Conservation (phyloP, 2,113 vertebrate species). For the Anguilla rostrata region DNA sequence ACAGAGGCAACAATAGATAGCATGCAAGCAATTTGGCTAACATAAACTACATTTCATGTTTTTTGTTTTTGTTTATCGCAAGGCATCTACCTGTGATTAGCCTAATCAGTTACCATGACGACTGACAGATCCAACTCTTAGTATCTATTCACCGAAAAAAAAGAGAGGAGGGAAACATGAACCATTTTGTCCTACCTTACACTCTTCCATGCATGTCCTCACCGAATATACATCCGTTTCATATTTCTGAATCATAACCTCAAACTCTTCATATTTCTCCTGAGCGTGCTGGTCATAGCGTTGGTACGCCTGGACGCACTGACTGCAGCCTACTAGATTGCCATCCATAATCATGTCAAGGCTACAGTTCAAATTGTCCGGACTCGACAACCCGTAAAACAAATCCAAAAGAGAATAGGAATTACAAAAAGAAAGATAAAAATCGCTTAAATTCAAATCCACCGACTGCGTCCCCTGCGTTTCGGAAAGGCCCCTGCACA, state of each 20-base stretch:
- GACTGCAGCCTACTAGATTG: constrained; percentile 76
- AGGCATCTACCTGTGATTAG: constrained; percentile 40
- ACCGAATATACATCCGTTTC: constrained; percentile 95
- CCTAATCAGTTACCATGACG: constrained; percentile 58
- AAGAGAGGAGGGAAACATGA: constrained; percentile 3
- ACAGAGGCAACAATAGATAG: neutral
- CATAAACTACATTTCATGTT: neutral
- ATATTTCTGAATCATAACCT: constrained; percentile 92
- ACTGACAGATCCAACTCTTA: constrained; percentile 51
- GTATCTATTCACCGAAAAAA: neutral
- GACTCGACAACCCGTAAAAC: constrained; percentile 88
- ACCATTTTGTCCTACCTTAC: constrained; percentile 84
- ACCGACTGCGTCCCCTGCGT: constrained; percentile 59
- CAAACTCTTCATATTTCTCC: constrained; percentile 95
- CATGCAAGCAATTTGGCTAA: neutral
- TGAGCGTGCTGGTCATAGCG: constrained; percentile 88
- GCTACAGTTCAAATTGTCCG: constrained; percentile 87
- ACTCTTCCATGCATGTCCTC: constrained; percentile 94
- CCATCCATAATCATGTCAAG: constrained; percentile 81
- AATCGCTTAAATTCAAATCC: constrained; percentile 88
- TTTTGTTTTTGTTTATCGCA: neutral
- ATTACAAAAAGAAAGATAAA: constrained; percentile 99
- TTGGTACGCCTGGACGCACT: constrained; percentile 90
- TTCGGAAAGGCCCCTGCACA: constrained; percentile 82
- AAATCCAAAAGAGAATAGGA: constrained; percentile 98